These are phyloP conservation scores for Phataginus tetradactyla DNA, from an alignment of 2,797 vertebrate species.

Conservation along the genomic window DNA sequence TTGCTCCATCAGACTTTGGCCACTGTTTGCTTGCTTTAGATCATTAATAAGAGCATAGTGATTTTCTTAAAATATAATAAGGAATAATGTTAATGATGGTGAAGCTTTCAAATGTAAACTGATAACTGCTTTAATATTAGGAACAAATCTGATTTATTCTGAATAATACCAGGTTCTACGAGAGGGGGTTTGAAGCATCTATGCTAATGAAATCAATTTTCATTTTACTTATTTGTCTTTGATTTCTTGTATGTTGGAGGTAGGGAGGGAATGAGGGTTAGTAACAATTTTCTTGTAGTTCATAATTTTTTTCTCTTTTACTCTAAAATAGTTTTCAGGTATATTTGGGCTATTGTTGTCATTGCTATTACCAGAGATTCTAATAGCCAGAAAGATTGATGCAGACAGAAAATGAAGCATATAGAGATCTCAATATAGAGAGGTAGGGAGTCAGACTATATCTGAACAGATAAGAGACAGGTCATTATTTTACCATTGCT, in stretches of 20 bases:
- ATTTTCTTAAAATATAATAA: background rate
- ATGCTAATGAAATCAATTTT: slow-evolving; percentile 29
- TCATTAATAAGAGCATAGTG: background rate
- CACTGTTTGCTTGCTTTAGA: background rate
- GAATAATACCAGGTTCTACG: background rate
- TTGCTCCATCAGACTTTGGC: background rate
- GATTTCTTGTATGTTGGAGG: background rate
- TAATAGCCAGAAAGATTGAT: background rate
- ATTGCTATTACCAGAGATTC: background rate
- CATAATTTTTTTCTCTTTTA: background rate
- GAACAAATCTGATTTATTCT: background rate
- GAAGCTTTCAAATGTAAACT: background rate
- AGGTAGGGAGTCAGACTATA: background rate
- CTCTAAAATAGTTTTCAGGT: background rate
- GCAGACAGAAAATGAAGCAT: background rate
- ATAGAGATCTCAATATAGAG: background rate
- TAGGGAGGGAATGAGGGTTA: background rate
- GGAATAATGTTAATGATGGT: background rate
- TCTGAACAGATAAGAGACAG: background rate
- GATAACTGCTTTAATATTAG: background rate
- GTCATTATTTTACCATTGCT: background rate
- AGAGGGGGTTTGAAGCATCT: background rate
- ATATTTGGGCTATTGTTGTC: background rate
- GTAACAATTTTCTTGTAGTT: background rate
- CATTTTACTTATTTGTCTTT: slow-evolving; percentile 8